Evolutionary conservation across 2,113 vertebrate species (phyloP).

Genomic region (Myotis brandtii): DNA sequence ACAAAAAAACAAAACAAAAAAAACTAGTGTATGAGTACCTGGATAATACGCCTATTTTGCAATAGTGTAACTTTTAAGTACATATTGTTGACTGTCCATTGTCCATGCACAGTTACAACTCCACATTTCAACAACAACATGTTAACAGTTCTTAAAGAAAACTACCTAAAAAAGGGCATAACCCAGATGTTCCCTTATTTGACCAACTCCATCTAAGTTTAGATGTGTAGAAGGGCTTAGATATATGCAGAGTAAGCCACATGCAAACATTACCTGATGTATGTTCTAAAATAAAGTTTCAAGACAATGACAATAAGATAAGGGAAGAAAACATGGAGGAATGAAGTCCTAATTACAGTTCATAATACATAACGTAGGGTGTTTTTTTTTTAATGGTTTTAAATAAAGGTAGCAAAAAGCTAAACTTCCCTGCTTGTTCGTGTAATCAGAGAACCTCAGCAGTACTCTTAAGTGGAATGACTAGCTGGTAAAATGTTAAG

Average conservation of each 20-base stretch:
- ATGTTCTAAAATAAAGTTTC: not conserved
- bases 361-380: not conserved
- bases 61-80: not conserved
- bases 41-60: not conserved
- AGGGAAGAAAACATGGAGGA: not conserved
- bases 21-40: not conserved
- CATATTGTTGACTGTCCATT: not conserved
- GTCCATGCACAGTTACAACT: too few species aligned
- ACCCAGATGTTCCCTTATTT: not conserved
- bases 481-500: slow-evolving; percentile 30
- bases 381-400: not conserved
- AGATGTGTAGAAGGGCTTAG: not conserved
- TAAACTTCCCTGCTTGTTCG: not conserved
- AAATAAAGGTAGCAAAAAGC: slow-evolving; percentile 42
- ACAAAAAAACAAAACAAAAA: not conserved
- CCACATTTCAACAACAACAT: not conserved
- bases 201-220: not conserved
- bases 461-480: slow-evolving; percentile 3
- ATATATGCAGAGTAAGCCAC: not conserved
- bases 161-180: not conserved
- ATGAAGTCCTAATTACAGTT: not conserved
- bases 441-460: not conserved
- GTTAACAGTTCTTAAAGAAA: not conserved
- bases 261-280: not conserved
- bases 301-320: not conserved